A percentile compares a stretch with the other conserved stretches of the same genome.
Evolutionary conservation across 1,140 invertebrate species (phyloP).

Genomic region (Nasonia longicornis): DNA sequence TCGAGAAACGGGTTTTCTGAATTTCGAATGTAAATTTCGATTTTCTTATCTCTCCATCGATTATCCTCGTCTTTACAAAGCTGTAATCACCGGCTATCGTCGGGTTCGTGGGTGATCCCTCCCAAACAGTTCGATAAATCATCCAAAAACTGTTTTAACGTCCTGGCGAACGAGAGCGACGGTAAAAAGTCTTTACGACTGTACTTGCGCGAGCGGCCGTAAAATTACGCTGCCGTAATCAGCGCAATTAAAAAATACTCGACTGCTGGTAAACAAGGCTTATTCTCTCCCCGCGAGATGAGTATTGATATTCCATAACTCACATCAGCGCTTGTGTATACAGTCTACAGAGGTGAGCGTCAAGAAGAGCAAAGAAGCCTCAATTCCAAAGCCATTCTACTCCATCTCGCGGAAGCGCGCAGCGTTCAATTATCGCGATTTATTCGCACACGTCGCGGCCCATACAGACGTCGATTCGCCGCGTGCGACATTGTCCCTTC

Average conservation of each 20-base stretch:
- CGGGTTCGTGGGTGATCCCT: background rate
- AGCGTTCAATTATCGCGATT: background rate
- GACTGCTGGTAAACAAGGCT: background rate
- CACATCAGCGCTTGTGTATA: no score
- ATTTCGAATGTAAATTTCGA: no score
- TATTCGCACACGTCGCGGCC: background rate
- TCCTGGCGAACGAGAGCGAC: background rate
- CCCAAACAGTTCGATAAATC: background rate
- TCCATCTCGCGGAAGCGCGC: background rate
- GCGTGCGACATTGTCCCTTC: background rate
- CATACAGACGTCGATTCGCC: background rate
- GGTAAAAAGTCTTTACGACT: background rate
- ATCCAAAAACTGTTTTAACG: background rate
- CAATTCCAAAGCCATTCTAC: background rate
- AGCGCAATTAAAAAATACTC: background rate
- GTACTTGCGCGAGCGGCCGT: background rate
- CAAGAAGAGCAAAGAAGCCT: background rate
- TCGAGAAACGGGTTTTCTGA: no score
- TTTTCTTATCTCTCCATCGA: background rate
- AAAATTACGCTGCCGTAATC: background rate
- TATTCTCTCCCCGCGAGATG: background rate
- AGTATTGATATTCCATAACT: background rate
- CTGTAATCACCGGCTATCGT: background rate
- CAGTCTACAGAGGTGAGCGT: no score
- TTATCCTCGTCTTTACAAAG: background rate